phyloP scores from a whole-genome alignment of 37 sponge, comb jelly and placozoan species.

The Aplysina aerophoba region DNA sequence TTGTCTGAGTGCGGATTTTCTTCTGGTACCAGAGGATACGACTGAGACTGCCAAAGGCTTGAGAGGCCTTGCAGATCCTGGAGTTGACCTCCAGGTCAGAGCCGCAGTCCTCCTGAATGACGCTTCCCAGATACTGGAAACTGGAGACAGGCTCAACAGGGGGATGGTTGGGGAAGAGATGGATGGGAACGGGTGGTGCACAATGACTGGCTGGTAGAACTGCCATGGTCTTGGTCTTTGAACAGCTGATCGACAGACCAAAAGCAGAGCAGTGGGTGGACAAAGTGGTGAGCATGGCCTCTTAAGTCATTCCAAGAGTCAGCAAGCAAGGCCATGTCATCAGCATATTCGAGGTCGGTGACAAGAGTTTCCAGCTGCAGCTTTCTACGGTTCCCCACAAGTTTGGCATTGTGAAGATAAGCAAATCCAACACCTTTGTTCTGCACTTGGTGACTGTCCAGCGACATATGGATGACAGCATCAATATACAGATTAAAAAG shows the following conservation, averaged over 20 bases:
- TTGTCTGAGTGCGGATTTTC: no score
- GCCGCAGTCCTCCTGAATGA: no score
- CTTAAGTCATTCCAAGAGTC: slow-evolving; percentile 9
- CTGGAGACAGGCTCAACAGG: no score
- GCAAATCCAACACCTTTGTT: background rate
- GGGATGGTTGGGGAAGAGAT: no score
- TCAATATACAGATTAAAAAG: slow-evolving; percentile 2
- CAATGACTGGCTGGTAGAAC: slow-evolving; percentile 6
- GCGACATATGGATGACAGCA: slow-evolving; percentile 3
- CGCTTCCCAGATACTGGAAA: no score
- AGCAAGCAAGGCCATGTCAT: slow-evolving; percentile 15
- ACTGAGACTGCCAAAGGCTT: no score
- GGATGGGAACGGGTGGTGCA: no score
- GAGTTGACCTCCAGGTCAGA: no score
- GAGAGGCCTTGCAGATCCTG: no score
- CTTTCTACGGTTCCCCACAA: slow-evolving; percentile 25
- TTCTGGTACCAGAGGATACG: no score
- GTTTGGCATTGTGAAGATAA: background rate
- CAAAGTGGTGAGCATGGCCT: background rate
- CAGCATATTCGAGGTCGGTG: slow-evolving; percentile 16
- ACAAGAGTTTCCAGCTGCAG: background rate
- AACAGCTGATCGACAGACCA: slow-evolving; percentile 1
- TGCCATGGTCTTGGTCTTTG: slow-evolving; percentile 18
- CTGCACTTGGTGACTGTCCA: background rate
- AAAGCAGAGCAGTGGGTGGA: background rate